Base-by-base conservation (phyloP, 2,888 invertebrate genomes). In the Spisula subtruncata region DNA sequence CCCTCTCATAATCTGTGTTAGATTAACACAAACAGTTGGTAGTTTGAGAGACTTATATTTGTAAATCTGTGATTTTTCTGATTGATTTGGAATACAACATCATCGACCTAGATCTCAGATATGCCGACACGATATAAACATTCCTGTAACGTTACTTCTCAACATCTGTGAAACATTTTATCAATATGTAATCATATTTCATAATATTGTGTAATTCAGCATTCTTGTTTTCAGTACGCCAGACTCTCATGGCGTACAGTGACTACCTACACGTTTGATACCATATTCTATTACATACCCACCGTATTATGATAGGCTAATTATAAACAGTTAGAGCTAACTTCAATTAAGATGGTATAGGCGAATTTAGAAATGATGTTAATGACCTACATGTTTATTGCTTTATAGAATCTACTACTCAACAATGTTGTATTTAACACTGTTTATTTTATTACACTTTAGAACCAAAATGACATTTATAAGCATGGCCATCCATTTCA, bases 41-140 rank as follows among this genome's bases (percentile, higher is more conserved):
- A 75, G 18, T 32, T 25, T 18, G 32, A 85, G 54, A 75, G 75
- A 75, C 79, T 51, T 20, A 75, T 79, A 51, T 5, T 35, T 41
- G 41, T 41, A 5, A 41, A 41, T 41, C 41, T 41, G 2, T 41
- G 41, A 35, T 25, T 14, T 29, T 25, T n/a, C 16, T 79, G 79
- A 54, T 85, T 85, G 75, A 79, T 51, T 54, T 20, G 54, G 20
- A 25, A 25, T 79, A 75, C 29, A 32, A 51, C 79, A 71, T 51
- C 46, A 75, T 25, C 75, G 85, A 75, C 54, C 85, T 85, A 48
- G 32, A 54, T 75, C 51, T 20, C 5, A 85, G 85, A 85, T 79
- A 14, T 79, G 8, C 54, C 32, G 85, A 85, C 85, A 32, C n/a
- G 85, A 79, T 85, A 79, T 20, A 32, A 35, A 29, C 10, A 25